These are phyloP conservation scores for Goniozus legneri DNA, from an alignment of 1,140 invertebrate genomes.

Conservation along the genomic window DNA sequence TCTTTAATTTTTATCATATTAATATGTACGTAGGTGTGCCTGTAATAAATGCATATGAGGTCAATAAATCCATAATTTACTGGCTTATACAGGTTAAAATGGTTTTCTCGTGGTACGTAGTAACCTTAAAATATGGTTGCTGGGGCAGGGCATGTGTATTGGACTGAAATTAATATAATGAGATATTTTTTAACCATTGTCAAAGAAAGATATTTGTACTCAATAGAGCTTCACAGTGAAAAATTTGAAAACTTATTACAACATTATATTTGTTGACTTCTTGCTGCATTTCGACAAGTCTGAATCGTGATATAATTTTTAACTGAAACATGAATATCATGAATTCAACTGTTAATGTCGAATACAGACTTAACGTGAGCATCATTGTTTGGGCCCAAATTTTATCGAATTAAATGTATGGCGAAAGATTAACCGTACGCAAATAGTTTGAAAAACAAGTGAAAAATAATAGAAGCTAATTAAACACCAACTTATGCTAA, in stretches of 20 bases:
- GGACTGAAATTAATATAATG: constrained; percentile 31
- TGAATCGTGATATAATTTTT: too few species aligned
- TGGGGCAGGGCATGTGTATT: constrained; percentile 33
- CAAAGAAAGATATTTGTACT: constrained; percentile 19
- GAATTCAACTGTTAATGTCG: too few species aligned
- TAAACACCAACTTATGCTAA: background rate
- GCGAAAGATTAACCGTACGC: constrained; percentile 24
- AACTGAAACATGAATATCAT: too few species aligned
- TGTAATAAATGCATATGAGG: constrained; percentile 38
- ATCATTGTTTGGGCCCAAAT: too few species aligned
- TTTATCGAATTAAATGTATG: too few species aligned
- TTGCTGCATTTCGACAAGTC: too few species aligned
- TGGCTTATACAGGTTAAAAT: constrained; percentile 24
- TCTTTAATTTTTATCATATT: constrained; percentile 62
- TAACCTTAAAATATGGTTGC: constrained; percentile 18
- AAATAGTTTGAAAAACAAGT: constrained; percentile 23
- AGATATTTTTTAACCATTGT: constrained; percentile 27
- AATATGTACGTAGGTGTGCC: constrained; percentile 40
- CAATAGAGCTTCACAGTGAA: constrained; percentile 28
- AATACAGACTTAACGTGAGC: too few species aligned
- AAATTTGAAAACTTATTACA: constrained; percentile 33
- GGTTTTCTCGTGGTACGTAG: constrained; percentile 21
- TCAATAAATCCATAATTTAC: constrained; percentile 25
- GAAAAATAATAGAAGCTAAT: constrained; percentile 14
- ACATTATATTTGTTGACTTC: constrained; percentile 30